Evolutionary conservation across 2,113 vertebrate species (phyloP), one percentile per base, ranked within the genome.

Genomic region (Hoplias malabaricus): DNA sequence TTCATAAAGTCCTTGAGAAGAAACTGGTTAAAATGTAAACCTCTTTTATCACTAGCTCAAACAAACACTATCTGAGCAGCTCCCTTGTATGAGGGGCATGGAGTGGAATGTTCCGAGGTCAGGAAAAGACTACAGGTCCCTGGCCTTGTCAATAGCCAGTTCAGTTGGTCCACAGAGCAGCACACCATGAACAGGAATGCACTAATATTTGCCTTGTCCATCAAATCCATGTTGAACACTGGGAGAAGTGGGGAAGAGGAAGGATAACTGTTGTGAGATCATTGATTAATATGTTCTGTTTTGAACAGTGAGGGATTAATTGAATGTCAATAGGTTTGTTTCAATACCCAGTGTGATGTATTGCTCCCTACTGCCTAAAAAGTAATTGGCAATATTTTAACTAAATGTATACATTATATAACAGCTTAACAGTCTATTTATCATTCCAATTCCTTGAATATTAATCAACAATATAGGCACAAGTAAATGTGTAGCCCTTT

Each of bases 201-300:
- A 80, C 85, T 89, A 89, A 91, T 91, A 91, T 91, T 88, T 92
- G 82, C 61, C 27, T 78, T 46, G 82, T 87, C 89, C 80, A 75
- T 92, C 88, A 91, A 82, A 73, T 68, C 56, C 73, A 81, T 87
- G 88, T 69, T 82, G 77, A 79, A 85, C 79, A 81, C 85, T 63
- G 80, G 84, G 85, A 67, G 79, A 71, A 84, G 73, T 83, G 78
- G 86, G 33, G 79, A 69, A 82, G 72, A 57, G 65, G 57, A 54
- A 77, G 80, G 79, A 73, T 85, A n/a, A 80, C 69, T 27, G 59
- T 50, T 54, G 79, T 42, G 63, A 48, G 63, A 56, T 36, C 42
- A n/a, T 3, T 66, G 62, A 76, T 76, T 62, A 66, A 53, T 27
- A 34, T 2, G 23, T 19, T 21, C 21, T 36, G 10, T 23, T 65